Conservation (phyloP, 2,888 invertebrate species). For the Drosophila tanythrix region DNA sequence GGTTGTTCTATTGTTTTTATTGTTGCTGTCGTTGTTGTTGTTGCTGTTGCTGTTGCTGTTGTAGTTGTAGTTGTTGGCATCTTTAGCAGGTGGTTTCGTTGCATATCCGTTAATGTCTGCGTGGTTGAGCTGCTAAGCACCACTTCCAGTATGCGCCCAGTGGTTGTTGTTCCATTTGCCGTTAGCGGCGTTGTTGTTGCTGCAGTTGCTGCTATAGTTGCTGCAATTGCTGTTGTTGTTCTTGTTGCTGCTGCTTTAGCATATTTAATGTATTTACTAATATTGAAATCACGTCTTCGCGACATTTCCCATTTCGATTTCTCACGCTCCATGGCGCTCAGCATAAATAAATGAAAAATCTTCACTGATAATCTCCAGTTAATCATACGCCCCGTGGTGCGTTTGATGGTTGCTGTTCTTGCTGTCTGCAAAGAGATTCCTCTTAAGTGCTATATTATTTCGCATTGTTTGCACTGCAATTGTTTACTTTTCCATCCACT, state of each 20-base stretch:
- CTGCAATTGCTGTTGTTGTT: constrained; percentile 22
- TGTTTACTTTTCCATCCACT: constrained; percentile 45
- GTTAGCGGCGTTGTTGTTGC: constrained; percentile 66
- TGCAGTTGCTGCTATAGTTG: constrained; percentile 17
- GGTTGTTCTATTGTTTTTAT: constrained; percentile 52
- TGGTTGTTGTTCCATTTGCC: constrained; percentile 67
- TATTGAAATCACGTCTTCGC: constrained; percentile 55
- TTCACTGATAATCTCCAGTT: constrained; percentile 41
- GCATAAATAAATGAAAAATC: constrained; percentile 11
- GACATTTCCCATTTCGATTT: constrained; percentile 53
- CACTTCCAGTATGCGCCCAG: constrained; percentile 42
- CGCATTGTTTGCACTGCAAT: constrained; percentile 66
- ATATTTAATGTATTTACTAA: constrained; percentile 54
- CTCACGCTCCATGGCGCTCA: constrained; percentile 42
- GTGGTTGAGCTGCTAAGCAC: constrained; percentile 46
- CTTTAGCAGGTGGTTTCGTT: constrained; percentile 81
- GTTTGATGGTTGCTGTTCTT: constrained; percentile 58
- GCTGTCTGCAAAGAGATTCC: constrained; percentile 51
- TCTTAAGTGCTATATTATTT: constrained; percentile 78
- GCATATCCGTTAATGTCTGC: constrained; percentile 73
- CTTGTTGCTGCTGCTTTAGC: constrained; percentile 22
- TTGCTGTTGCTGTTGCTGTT: constrained; percentile 49
- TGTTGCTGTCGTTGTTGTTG: constrained; percentile 53
- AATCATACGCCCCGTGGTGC: constrained; percentile 71
- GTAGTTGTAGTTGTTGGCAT: constrained; percentile 65